phyloP scores from a whole-genome alignment of 92 coral and sea anemone genomes.

The Siderastrea siderea region DNA sequence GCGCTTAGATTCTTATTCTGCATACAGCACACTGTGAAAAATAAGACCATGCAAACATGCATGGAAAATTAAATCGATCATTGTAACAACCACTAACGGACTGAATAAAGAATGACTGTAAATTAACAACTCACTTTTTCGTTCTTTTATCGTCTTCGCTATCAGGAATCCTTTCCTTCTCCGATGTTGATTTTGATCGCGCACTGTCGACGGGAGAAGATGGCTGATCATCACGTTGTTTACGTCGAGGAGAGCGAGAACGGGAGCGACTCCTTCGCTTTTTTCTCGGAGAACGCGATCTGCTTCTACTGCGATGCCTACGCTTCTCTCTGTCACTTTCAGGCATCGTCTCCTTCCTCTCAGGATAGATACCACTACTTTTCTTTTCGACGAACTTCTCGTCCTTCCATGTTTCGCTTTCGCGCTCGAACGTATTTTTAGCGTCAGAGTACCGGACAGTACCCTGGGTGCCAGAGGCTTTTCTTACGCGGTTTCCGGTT shows the following conservation, averaged over 20 bases:
- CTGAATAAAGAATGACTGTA: too few relatives aligned
- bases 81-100: too few relatives aligned
- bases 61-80: too few relatives aligned
- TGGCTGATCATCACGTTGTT: constrained; percentile 52
- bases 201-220: constrained; percentile 48
- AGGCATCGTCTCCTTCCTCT: constrained; percentile 57
- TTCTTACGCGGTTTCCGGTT: too few relatives aligned
- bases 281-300: constrained; percentile 85
- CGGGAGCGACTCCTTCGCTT: constrained; percentile 72
- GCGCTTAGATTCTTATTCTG: too few relatives aligned
- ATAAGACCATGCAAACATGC: too few relatives aligned
- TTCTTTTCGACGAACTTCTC: too few relatives aligned
- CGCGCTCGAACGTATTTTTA: not conserved
- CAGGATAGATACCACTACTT: not conserved
- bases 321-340: constrained; percentile 88
- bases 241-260: constrained; percentile 72
- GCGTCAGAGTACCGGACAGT: not conserved
- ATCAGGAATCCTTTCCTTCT: constrained; percentile 28
- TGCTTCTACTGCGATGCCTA: constrained; percentile 86
- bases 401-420: not conserved
- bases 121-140: constrained; percentile 30
- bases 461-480: too few relatives aligned
- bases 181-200: constrained; percentile 37
- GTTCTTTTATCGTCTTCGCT: constrained; percentile 57
- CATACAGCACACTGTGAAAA: too few relatives aligned